Evolutionary conservation across 2,797 vertebrate genomes (phyloP).

Genomic region (Lateolabrax maculatus): DNA sequence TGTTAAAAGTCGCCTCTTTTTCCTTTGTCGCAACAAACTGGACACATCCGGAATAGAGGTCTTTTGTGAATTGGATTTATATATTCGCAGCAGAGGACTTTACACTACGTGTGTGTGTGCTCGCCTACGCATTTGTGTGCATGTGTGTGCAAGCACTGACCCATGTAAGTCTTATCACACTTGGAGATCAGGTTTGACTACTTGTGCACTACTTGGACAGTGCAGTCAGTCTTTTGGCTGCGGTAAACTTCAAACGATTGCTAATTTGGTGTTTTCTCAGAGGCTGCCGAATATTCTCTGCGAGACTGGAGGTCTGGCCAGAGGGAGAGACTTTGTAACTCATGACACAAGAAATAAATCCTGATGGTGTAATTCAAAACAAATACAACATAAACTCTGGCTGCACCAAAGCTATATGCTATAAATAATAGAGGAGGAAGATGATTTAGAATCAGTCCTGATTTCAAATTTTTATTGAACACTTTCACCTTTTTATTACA

Average conservation of each 20-base stretch:
- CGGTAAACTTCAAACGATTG: conserved; percentile 47
- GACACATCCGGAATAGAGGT: conserved; percentile 4
- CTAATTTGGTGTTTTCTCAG: conserved; percentile 39
- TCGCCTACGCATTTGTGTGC: neutral
- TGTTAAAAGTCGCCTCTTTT: neutral
- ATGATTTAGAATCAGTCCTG: conserved; percentile 4
- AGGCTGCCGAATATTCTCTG: conserved; percentile 34
- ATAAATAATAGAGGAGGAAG: conserved; percentile 28
- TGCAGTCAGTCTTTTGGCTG: conserved; percentile 2
- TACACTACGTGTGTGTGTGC: conserved; percentile 24
- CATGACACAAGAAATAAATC: conserved; percentile 46
- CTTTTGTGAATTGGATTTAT: conserved; percentile 8
- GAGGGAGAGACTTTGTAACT: conserved; percentile 34
- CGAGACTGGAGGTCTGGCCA: conserved; percentile 35
- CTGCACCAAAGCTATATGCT: conserved; percentile 14
- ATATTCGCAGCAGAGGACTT: conserved; percentile 26
- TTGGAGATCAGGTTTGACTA: conserved; percentile 43
- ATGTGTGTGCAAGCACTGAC: conserved; percentile 14
- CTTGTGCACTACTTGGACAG: conserved; percentile 43
- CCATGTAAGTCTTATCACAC: conserved; percentile 36
- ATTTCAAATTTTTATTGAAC: neutral
- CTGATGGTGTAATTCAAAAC: conserved; percentile 50
- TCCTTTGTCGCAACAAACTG: conserved; percentile 20
- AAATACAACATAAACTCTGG: conserved; percentile 40
- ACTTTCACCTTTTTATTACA: neutral